Evolutionary conservation across 1,140 invertebrate species (phyloP).

Genomic region (Radopholus similis): DNA sequence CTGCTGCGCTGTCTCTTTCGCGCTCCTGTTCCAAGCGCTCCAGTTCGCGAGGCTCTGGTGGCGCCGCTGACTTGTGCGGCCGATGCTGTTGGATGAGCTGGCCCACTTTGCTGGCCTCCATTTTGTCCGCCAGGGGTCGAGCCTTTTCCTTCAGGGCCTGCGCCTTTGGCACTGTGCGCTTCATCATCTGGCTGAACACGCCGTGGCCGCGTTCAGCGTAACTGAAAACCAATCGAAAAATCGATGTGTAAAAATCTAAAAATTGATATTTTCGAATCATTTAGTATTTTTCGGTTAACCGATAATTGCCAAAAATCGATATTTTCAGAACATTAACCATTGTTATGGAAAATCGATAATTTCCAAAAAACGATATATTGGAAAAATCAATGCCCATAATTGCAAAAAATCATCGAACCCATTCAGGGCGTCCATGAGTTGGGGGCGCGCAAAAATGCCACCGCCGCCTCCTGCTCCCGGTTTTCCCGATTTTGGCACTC

Average conservation of each 20-base stretch:
- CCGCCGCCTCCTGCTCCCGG: too few species aligned
- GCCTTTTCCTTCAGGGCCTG: constrained; percentile 59
- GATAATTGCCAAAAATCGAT: too few species aligned
- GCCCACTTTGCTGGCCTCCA: constrained; percentile 36
- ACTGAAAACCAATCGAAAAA: too few species aligned
- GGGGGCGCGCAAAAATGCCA: constrained; percentile 38
- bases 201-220: constrained; percentile 57
- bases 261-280: too few species aligned
- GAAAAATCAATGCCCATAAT: too few species aligned
- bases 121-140: constrained; percentile 49
- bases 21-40: neutral
- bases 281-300: too few species aligned
- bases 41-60: neutral
- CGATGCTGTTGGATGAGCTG: constrained; percentile 1
- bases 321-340: too few species aligned
- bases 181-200: constrained; percentile 43
- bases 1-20: neutral
- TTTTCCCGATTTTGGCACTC: too few species aligned
- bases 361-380: neutral
- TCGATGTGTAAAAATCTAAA: too few species aligned
- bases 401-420: too few species aligned
- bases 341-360: neutral
- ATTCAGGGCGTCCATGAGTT: constrained; percentile 55
- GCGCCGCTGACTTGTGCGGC: too few species aligned
- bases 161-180: constrained; percentile 58